These are phyloP conservation scores for Hesperophylax magnus DNA, from an alignment of 1,140 invertebrate genomes.

Conservation along the genomic window DNA sequence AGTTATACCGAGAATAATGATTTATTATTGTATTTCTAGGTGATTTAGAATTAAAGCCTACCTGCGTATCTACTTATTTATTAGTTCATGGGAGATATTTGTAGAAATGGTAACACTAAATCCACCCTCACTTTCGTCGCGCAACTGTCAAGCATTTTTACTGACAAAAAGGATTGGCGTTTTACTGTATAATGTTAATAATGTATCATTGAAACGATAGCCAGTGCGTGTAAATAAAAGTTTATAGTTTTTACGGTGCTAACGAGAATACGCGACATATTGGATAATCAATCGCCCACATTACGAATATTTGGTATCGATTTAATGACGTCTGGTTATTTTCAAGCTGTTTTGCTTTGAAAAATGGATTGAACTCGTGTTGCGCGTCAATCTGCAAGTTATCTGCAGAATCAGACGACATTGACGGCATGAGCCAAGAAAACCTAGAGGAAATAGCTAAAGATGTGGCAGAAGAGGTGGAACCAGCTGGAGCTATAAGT, in stretches of 20 bases:
- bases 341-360: slow-evolving; percentile 37
- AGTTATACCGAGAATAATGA: not conserved
- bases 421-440: slow-evolving; percentile 47
- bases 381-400: slow-evolving; percentile 9
- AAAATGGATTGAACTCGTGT: slow-evolving; percentile 44
- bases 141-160: slow-evolving; percentile 43
- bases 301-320: slow-evolving; percentile 46
- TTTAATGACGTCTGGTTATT: slow-evolving; percentile 50
- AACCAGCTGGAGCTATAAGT: slow-evolving; percentile 47
- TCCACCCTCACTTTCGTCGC: slow-evolving; percentile 48
- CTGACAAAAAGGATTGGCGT: slow-evolving; percentile 43
- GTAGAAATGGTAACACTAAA: slow-evolving; percentile 13
- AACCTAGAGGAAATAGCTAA: slow-evolving; percentile 45
- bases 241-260: slow-evolving; percentile 8
- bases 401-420: slow-evolving; percentile 29
- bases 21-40: not conserved
- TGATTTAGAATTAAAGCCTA: no score
- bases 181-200: slow-evolving; percentile 37
- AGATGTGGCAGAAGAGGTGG: slow-evolving; percentile 47
- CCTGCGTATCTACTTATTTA: not conserved
- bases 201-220: slow-evolving; percentile 38
- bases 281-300: slow-evolving; percentile 24
- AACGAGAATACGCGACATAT: slow-evolving; percentile 1
- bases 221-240: slow-evolving; percentile 15
- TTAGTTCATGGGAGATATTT: not conserved